Conservation (phyloP, 2,797 vertebrate species). For the Ctenochaetus hawaiiensis region DNA sequence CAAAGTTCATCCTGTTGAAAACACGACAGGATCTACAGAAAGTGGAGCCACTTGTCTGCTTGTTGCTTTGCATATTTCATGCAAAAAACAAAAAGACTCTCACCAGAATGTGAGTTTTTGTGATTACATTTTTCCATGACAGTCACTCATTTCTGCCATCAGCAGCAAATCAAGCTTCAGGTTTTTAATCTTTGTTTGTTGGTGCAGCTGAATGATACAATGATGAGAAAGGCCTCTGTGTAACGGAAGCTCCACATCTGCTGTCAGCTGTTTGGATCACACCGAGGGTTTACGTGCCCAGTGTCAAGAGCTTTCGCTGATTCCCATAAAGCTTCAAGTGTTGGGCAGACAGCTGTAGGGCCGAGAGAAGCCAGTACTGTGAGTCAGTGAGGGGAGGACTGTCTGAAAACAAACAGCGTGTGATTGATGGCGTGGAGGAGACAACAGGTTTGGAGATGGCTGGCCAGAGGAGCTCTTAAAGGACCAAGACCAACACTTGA, state of each 20-base stretch:
- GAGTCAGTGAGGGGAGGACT: constrained; percentile 26
- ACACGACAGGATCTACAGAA: constrained; percentile 18
- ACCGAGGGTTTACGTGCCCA: background rate
- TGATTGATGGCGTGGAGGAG: constrained; percentile 18
- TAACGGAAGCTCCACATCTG: constrained; percentile 62
- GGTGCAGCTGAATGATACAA: background rate
- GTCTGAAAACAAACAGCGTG: constrained; percentile 17
- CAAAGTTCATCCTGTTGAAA: constrained; percentile 18
- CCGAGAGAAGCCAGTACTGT: background rate
- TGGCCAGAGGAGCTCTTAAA: background rate
- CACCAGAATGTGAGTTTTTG: background rate
- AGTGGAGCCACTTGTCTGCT: background rate
- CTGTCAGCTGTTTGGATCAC: constrained; percentile 31
- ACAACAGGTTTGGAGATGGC: constrained; percentile 17
- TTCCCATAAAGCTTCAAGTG: constrained; percentile 17
- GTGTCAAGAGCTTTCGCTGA: constrained; percentile 5
- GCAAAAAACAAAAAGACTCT: background rate
- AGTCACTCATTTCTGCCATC: constrained; percentile 22
- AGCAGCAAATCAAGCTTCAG: constrained; percentile 3
- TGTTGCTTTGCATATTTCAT: background rate
- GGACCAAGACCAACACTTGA: constrained; percentile 7
- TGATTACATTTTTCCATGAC: background rate
- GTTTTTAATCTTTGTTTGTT: constrained; percentile 25
- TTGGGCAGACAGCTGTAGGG: constrained; percentile 7
- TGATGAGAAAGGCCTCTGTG: background rate